These are phyloP conservation scores for Heteromyza rotundicornis DNA, from an alignment of 2,888 invertebrate genomes.

Conservation along the genomic window DNA sequence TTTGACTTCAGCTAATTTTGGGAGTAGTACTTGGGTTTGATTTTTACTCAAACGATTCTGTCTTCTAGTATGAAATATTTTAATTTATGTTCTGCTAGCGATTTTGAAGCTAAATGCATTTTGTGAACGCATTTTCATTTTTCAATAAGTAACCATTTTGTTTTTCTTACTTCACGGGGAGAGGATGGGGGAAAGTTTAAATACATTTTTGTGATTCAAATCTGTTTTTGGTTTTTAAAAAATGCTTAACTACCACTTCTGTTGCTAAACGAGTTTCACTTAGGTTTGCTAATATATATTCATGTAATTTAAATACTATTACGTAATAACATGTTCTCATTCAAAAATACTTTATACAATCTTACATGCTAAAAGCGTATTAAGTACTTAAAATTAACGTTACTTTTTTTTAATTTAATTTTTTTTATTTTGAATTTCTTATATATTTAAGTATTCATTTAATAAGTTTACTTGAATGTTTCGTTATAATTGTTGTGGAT, in stretches of 20 bases:
- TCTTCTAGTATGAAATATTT: too few species aligned
- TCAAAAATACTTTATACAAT: slow-evolving; percentile 47
- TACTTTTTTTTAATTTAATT: slow-evolving; percentile 28
- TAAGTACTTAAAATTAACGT: slow-evolving; percentile 59
- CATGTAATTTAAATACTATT: background rate
- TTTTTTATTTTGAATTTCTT: background rate
- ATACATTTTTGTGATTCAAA: too few species aligned
- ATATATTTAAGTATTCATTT: slow-evolving; percentile 10
- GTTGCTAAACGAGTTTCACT: background rate
- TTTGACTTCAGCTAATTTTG: too few species aligned
- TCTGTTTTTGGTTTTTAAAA: background rate
- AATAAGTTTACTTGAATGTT: too few species aligned
- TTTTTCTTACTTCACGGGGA: too few species aligned
- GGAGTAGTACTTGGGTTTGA: too few species aligned
- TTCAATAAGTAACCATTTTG: background rate
- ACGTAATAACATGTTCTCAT: background rate
- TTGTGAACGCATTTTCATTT: slow-evolving; percentile 1
- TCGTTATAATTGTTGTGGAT: too few species aligned
- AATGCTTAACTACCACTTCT: background rate
- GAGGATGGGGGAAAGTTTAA: too few species aligned
- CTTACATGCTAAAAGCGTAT: slow-evolving; percentile 63
- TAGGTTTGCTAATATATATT: background rate
- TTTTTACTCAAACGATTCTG: too few species aligned
- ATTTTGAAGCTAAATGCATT: slow-evolving; percentile 1
- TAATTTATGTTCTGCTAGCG: too few species aligned